Evolutionary conservation across 2,113 vertebrate genomes (phyloP).

Genomic region (Mionectes macconnelli): DNA sequence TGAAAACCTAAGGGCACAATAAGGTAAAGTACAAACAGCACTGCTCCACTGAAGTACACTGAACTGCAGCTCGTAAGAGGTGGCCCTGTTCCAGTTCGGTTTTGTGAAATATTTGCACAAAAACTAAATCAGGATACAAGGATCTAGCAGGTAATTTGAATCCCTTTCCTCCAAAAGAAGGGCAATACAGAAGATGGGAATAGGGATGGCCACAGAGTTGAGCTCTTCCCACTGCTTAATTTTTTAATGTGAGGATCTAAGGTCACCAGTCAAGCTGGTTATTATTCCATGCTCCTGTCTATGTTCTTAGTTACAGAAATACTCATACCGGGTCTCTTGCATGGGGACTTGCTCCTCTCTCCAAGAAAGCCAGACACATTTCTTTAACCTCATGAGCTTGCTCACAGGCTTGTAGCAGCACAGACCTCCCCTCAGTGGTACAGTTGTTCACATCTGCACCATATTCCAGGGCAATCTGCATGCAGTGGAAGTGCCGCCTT

Average conservation of each 20-base stretch:
- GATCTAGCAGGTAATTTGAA: neutral
- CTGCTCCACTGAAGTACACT: neutral
- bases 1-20: neutral
- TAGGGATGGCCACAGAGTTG: neutral
- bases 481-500: slow-evolving; percentile 80
- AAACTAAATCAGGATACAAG: neutral
- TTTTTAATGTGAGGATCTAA: neutral
- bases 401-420: slow-evolving; percentile 88
- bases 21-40: neutral
- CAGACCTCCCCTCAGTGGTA: slow-evolving; percentile 73
- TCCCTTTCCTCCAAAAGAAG: neutral
- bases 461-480: slow-evolving; percentile 76
- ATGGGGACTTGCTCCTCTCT: slow-evolving; percentile 84
- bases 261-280: neutral
- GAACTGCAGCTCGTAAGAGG: neutral
- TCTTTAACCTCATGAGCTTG: slow-evolving; percentile 74
- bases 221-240: neutral
- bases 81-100: neutral
- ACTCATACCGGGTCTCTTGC: slow-evolving; percentile 75
- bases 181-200: neutral
- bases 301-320: slow-evolving; percentile 35
- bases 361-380: slow-evolving; percentile 83
- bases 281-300: neutral
- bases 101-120: neutral
- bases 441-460: slow-evolving; percentile 87